These are phyloP conservation scores for Lobophora halterata DNA, from an alignment of 2,888 invertebrate species.

Conservation along the genomic window DNA sequence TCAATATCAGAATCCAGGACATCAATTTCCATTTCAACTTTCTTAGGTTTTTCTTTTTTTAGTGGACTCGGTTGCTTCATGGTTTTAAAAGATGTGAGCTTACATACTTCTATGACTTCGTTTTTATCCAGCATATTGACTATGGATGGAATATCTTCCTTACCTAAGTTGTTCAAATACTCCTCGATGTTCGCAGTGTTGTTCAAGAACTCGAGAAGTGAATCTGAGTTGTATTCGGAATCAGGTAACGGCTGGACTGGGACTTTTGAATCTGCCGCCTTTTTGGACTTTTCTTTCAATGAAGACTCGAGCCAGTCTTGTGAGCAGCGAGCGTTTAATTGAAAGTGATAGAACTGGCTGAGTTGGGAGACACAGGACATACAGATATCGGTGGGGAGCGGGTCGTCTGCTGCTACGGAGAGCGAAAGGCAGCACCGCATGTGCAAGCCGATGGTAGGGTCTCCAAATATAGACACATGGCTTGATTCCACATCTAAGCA, in stretches of 20 bases:
- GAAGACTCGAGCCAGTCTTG: slow-evolving; percentile 71
- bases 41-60: slow-evolving; percentile 50
- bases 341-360: slow-evolving; percentile 68
- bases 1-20: slow-evolving; percentile 64
- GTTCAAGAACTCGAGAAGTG: slow-evolving; percentile 70
- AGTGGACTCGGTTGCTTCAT: slow-evolving; percentile 58
- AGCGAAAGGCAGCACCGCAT: slow-evolving; percentile 66
- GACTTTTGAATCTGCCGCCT: slow-evolving; percentile 53
- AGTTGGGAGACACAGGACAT: slow-evolving; percentile 61
- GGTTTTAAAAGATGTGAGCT: slow-evolving; percentile 40
- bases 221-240: slow-evolving; percentile 74
- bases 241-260: slow-evolving; percentile 68
- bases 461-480: slow-evolving; percentile 62
- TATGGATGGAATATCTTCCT: slow-evolving; percentile 72
- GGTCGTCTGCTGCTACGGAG: slow-evolving; percentile 51
- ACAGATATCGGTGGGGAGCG: slow-evolving; percentile 65
- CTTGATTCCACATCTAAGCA: slow-evolving; percentile 63
- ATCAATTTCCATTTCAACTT: slow-evolving; percentile 65
- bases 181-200: slow-evolving; percentile 73
- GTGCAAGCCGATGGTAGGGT: slow-evolving; percentile 59
- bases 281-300: slow-evolving; percentile 55
- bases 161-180: slow-evolving; percentile 67
- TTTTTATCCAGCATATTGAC: slow-evolving; percentile 69
- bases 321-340: slow-evolving; percentile 68
- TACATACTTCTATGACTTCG: slow-evolving; percentile 45